Conservation (phyloP, 2,888 invertebrate genomes). For the Pandemis cinnamomeana region DNA sequence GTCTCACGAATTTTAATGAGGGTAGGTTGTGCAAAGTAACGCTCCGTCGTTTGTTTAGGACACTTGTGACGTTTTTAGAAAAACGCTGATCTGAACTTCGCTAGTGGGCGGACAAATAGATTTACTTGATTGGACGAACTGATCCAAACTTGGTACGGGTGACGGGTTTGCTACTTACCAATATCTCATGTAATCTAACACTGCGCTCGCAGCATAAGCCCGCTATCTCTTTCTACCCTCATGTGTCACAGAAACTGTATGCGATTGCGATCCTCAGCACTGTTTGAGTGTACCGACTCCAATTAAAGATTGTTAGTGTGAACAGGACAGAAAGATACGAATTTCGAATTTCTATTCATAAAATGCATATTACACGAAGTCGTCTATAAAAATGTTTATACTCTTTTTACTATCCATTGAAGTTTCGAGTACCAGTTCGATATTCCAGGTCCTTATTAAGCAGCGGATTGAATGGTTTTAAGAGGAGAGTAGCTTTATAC, state of each 20-base stretch:
- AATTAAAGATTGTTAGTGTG: no score
- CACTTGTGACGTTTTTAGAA: slow-evolving; percentile 36
- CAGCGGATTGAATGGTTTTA: neutral
- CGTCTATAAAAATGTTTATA: neutral
- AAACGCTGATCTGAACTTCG: slow-evolving; percentile 36
- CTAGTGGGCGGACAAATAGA: slow-evolving; percentile 26
- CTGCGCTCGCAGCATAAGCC: neutral
- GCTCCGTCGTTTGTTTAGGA: slow-evolving; percentile 40
- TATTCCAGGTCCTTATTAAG: neutral
- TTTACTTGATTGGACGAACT: slow-evolving; percentile 16
- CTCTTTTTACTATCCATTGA: neutral
- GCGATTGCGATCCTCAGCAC: no score
- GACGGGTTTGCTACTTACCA: neutral
- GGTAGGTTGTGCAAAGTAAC: slow-evolving; percentile 41
- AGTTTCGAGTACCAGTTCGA: neutral
- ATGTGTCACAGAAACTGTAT: no score
- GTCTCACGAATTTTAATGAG: slow-evolving; percentile 41
- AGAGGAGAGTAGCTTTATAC: neutral
- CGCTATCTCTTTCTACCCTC: no score
- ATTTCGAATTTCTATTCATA: no score
- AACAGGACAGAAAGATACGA: no score
- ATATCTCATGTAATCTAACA: neutral
- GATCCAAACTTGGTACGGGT: neutral
- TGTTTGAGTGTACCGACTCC: no score
- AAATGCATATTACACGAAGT: no score